Base-by-base conservation (phyloP, 1,140 invertebrate genomes). In the Drosophila pseudoananassae region DNA sequence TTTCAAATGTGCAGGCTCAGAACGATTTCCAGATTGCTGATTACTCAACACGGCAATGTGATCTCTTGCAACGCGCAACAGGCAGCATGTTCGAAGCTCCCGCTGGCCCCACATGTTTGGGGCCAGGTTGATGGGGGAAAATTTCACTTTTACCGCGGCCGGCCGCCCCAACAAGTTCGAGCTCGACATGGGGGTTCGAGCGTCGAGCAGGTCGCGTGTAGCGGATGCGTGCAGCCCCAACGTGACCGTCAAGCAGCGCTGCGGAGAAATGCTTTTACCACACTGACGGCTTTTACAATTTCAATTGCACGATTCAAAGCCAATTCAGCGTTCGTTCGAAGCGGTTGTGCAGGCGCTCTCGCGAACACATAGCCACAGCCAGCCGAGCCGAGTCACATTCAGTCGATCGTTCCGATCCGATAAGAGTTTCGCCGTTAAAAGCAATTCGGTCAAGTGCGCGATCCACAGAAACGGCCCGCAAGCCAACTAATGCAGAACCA, bases 191-290 rank as follows among this genome's bases (percentile, higher is more conserved):
- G 43, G 6, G 25, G 15, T 1, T 17, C 40, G 38, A 38, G 64
- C 61, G 56, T 49, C 36, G 36, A 8, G 43, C 23, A 3, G 43
- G 82, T 87, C 83, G 83, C 83, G 83, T 87, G 83, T 87, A 73
- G 61, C 73, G 60, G 59, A 74, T 74, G 75, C 78, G 82, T 87
- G 78, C 78, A 71, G 68, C 43, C 52, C 36, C 83, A 88, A 88
- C 83, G 83, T 88, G 83, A 88, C 83, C 76, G 55, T 20, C 70
- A 46, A 51, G 60, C 76, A 58, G 72, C 56, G 65, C 69, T 38
- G 61, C 59, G 70, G 75, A 82, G 84, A 87, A 87, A 87, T 88
- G 83, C 83, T 87, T 87, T 87, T 88, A 88, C 83, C 83, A 83
- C 71, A 64, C 84, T 78, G 80, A 84, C 76, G 15, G 57, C 57